Percentiles rank a stretch among this genome's conserved stretches.
Evolutionary conservation across 2,797 vertebrate species (phyloP).

Genomic region (Synaphobranchus kaupii): DNA sequence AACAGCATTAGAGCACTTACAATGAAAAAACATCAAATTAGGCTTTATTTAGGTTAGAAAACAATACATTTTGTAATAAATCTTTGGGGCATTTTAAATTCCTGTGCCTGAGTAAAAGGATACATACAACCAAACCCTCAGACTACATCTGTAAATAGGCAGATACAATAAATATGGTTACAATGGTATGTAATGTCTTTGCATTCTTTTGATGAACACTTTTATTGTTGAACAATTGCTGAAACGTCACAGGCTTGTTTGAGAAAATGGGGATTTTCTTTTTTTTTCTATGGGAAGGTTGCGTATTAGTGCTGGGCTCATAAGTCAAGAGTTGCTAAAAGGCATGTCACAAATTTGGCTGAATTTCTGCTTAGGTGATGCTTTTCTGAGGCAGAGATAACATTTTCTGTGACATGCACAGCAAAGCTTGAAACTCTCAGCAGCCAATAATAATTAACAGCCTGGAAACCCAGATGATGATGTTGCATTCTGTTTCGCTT

Average conservation of each 20-base stretch:
- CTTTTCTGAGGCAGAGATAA: background rate
- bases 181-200: background rate
- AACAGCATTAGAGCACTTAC: background rate
- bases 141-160: background rate
- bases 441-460: slow-evolving; percentile 27
- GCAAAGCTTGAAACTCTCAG: slow-evolving; percentile 23
- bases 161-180: background rate
- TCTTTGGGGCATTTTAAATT: background rate
- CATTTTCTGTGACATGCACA: slow-evolving; percentile 20
- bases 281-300: background rate
- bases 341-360: slow-evolving; percentile 19
- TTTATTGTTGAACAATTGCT: background rate
- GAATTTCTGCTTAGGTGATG: slow-evolving; percentile 20
- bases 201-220: background rate
- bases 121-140: background rate
- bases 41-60: background rate
- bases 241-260: background rate
- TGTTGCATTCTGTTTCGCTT: background rate
- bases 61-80: background rate
- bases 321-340: slow-evolving; percentile 13
- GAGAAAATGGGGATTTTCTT: background rate
- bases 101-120: background rate
- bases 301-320: slow-evolving; percentile 23
- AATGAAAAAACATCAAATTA: background rate
- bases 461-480: slow-evolving; percentile 2